Conservation (phyloP, 2,888 invertebrate genomes). For the Heteromurus nitidus region DNA sequence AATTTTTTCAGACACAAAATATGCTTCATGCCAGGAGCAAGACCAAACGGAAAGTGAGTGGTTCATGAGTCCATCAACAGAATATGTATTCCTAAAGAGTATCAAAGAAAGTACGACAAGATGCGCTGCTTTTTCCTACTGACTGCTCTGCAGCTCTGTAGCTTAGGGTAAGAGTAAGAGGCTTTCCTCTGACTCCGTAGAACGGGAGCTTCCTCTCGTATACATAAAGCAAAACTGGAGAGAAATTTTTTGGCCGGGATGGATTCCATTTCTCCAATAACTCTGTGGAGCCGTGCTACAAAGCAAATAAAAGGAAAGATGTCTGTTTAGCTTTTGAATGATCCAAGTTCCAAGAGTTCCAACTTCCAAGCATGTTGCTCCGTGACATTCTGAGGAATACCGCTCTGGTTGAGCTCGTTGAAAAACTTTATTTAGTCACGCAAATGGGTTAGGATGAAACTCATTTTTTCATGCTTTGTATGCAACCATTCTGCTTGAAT, state of each 20-base stretch:
- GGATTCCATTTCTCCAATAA: not conserved
- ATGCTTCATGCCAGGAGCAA: constrained; percentile 42
- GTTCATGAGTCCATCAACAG: constrained; percentile 51
- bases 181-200: not conserved
- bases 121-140: not conserved
- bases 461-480: constrained; percentile 39
- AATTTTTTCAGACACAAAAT: not conserved
- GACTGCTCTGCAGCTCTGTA: not conserved
- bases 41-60: constrained; percentile 57
- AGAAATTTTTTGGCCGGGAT: not conserved
- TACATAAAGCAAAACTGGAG: not conserved
- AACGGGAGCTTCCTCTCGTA: not conserved
- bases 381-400: constrained; percentile 41
- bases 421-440: constrained; percentile 55
- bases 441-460: too few species aligned
- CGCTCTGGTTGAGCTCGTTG: constrained; percentile 37
- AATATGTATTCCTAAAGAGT: constrained; percentile 44
- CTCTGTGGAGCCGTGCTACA: constrained; percentile 17
- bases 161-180: not conserved
- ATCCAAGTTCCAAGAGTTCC: not conserved
- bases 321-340: constrained; percentile 27
- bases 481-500: constrained; percentile 18
- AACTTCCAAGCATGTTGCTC: constrained; percentile 28
- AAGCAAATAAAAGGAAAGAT: constrained; percentile 28
- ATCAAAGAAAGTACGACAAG: constrained; percentile 8